Evolutionary conservation across 2,797 vertebrate species (phyloP).

Genomic region (Notoglanidium macrostoma): DNA sequence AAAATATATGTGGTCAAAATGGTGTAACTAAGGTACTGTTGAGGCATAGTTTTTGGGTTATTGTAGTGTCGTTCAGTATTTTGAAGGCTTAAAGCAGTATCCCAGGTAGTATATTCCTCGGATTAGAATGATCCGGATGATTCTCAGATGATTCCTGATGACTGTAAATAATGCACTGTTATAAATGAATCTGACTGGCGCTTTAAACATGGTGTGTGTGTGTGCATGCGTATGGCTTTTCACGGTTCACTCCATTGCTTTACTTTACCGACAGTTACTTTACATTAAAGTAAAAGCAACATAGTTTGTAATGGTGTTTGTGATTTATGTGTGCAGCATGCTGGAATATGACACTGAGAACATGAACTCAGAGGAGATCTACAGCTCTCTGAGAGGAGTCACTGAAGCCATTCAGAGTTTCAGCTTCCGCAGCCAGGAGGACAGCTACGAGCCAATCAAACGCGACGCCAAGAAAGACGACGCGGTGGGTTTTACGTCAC

Average conservation of each 20-base stretch:
- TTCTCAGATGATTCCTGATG: background rate
- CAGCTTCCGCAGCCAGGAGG: constrained; percentile 94
- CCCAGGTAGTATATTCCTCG: background rate
- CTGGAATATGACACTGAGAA: constrained; percentile 94
- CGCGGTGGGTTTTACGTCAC: constrained; percentile 73
- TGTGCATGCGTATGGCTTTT: background rate
- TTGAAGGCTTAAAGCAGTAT: background rate
- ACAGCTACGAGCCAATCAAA: constrained; percentile 85
- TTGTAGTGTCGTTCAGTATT: background rate
- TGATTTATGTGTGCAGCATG: constrained; percentile 74
- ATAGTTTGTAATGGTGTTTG: constrained; percentile 17
- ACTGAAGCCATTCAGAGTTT: constrained; percentile 97
- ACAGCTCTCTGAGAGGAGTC: constrained; percentile 93
- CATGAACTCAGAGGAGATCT: constrained; percentile 95
- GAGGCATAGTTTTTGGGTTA: background rate
- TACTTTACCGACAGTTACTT: background rate
- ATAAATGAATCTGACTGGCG: background rate
- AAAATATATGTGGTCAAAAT: background rate
- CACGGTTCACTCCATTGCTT: background rate
- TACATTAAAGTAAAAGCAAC: background rate
- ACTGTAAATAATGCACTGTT: background rate
- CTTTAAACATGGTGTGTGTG: background rate
- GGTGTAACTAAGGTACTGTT: background rate
- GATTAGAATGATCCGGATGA: background rate
- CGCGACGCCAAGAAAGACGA: constrained; percentile 86